Evolutionary conservation across 2,113 vertebrate genomes (phyloP), one percentile per base, ranked within the genome.

Genomic region (Apteryx owenii): DNA sequence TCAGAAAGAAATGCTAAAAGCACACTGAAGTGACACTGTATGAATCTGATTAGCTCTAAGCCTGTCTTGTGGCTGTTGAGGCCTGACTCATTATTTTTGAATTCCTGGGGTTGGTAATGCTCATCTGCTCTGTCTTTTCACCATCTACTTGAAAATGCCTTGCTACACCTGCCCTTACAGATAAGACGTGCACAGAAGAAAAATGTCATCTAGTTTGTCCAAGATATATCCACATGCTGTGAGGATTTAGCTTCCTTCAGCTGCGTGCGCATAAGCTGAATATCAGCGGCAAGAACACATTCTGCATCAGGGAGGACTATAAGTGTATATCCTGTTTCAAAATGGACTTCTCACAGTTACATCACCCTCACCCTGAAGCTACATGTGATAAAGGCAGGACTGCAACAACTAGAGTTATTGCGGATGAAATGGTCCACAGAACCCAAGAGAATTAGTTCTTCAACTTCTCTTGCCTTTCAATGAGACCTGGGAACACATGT

Each of bases 21-120:
- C 62, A 71, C 66, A 75, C 60, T 77, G 50, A 22, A 56, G 60
- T 95, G 79, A 83, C 38, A 80, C 1, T 19, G 9, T 81, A 84
- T 76, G 42, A 88, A 83, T 85, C 65, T 91, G 54, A 85, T 91
- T 44, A 91, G 46, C 46, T 80, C 93, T 90, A 89, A 94, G 51
- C 25, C 17, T n/a, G 65, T 42, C 76, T 85, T 28, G 29, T 11
- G 64, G 51, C 51, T 95, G 51, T 64, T 2, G 5, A 90, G 50
- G 26, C 58, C 78, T 38, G 40, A 92, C 78, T 80, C 11, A 33
- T 83, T 89, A 44, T 64, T 83, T 91, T 64, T 71, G 46, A 61
- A 64, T 26, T 53, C 50, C 12, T 40, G 11, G 25, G 50, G 50
- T 29, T 4, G 29, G 79, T 78, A 93, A 95, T 81, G 89, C 81